Base-by-base conservation (phyloP, 2,888 invertebrate genomes). In the Polia nebulosa region DNA sequence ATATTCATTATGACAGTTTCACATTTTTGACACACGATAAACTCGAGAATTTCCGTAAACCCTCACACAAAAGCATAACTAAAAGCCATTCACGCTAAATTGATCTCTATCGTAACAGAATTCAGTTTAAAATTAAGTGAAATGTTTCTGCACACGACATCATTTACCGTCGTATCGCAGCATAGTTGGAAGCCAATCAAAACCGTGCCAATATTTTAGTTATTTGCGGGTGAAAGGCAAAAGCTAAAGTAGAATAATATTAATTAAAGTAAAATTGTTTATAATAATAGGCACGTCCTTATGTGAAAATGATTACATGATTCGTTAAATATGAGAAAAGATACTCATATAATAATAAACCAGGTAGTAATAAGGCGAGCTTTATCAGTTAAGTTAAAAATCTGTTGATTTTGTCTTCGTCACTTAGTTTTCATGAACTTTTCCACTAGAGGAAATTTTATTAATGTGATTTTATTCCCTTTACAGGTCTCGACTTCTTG, bases 401-500 rank as follows among this genome's bases (percentile, higher is more conserved):
- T 29, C 2, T 55, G 13, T 20, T 20, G 7, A 25, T 41, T 41
- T 49, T 29, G 32, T 11, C 11, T 0, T 17, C 5, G 9, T 20
- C 17, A 20, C 17, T 6, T 15, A n/a, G 20, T 44, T 44, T 36
- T 3, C 25, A 11, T 36, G 13, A 45, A 20, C 9, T 32, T 34
- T 44, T 57, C n/a, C 7, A 22, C 1, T 29, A 29, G 22, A 47
- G 47, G 5, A 39, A 36, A 4, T 25, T 41, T 1, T 62, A 39
- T 59, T 47, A 25, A 29, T 56, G 32, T 51, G 9, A 22, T 68
- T 69, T 63, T 85, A 71, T 79, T 81, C 76, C 47, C 6, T 39
- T 92, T 96, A 84, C 94, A 97, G 97, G 97, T 94, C 96, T 97
- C 94, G 97, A 97, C 93, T 97, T 97, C 91, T 96, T 97, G 90